A percentile compares a stretch with the other conserved stretches of the same genome.
phyloP scores from a whole-genome alignment of 2,113 vertebrate genomes.

The Tragelaphus strepsiceros region DNA sequence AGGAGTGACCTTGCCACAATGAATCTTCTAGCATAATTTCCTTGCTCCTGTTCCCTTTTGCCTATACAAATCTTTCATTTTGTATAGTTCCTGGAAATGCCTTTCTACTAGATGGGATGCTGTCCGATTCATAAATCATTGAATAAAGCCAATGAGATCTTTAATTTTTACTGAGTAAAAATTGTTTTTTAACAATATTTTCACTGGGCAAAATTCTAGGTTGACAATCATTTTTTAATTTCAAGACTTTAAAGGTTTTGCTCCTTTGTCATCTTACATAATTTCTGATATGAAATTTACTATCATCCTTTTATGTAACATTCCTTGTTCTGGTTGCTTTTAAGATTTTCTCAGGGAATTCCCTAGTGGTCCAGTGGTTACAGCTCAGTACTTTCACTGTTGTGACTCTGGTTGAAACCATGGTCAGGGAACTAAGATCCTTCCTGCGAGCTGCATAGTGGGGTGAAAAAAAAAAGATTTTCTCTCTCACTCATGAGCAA shows the following conservation, averaged over 20 bases:
- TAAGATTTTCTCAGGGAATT: neutral
- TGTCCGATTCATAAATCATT: neutral
- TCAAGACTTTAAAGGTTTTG: neutral
- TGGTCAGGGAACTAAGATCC: neutral
- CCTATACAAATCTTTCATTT: neutral
- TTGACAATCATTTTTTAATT: neutral
- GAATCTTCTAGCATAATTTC: neutral
- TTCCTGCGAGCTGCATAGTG: neutral
- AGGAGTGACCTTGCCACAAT: neutral
- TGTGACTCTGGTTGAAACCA: neutral
- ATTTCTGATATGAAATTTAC: neutral
- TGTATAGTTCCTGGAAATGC: neutral
- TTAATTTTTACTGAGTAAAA: neutral
- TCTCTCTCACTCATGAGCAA: neutral
- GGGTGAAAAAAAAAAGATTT: neutral
- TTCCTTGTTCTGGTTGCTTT: neutral
- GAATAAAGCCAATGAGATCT: neutral
- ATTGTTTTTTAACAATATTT: neutral
- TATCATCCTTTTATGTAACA: neutral
- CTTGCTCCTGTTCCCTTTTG: neutral
- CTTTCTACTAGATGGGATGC: neutral
- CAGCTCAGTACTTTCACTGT: neutral
- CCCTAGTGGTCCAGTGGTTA: neutral
- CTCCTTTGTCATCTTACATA: neutral
- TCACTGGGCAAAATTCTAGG: neutral